Evolutionary conservation across 2,113 vertebrate genomes (phyloP), one percentile per base, ranked within the genome.

Genomic region (Paramisgurnus dabryanus): DNA sequence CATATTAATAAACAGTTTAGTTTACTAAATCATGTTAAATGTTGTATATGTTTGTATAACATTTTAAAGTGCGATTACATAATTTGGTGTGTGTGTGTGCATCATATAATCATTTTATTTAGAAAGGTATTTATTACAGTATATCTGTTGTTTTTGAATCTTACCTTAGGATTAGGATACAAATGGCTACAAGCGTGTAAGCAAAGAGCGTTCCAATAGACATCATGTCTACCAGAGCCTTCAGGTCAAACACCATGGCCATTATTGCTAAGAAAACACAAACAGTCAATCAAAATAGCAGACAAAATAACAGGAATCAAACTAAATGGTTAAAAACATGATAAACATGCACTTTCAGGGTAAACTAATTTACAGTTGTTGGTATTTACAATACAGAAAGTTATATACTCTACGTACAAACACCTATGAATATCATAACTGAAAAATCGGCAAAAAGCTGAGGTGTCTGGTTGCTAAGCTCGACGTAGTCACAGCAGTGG

Each of bases 151-250:
- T 43, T 9, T 61, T 17, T 18, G 2, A 55, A 17, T 27, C 90
- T 64, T 87, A 97, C 97, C 97, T 94, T 87, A 99, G 94, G 86
- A 98, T 95, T 75, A 99, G 95, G 80, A 99, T 96, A 7, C 96
- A 99, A 76, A 96, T 87, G 0, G 96, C 95, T 63, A 99, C 97
- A 84, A 99, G 89, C 1, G 96, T 96, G 88, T 99, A 97, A 63
- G 97, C 96, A 89, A 98, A 93, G 66, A 99, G 92, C 0, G 97
- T 99, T 73, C 97, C 97, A 0, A 97, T 96, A 0, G 97, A 99
- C 97, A 99, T 98, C 87, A 99, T 95, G 74, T 99, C 95, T 74
- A 99, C 96, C 82, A 99, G 90, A 5, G 95, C 94, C 74, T 93
- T 93, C 85, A 99, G 92, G 84, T 98, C 95, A 86, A 98, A 92